phyloP scores from a whole-genome alignment of 2,113 vertebrate genomes.

The Agapornis roseicollis region DNA sequence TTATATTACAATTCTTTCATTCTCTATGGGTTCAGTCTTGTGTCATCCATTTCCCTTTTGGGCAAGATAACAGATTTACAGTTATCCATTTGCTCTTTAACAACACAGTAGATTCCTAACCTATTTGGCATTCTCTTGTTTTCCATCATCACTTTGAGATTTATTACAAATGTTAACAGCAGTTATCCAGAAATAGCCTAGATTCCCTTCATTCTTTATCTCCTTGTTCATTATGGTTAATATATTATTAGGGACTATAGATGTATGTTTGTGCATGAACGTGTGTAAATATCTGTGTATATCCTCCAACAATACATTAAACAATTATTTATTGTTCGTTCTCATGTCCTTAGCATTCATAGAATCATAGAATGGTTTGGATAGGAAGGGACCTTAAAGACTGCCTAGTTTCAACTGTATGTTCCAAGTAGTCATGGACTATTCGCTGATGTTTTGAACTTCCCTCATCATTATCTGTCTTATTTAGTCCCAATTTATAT shows the following conservation, averaged over 20 bases:
- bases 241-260: background rate
- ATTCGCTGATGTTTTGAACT: background rate
- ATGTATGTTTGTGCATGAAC: background rate
- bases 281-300: background rate
- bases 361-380: background rate
- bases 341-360: background rate
- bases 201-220: constrained; percentile 41
- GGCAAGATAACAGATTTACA: constrained; percentile 53
- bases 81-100: constrained; percentile 23
- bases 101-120: background rate
- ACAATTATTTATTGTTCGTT: background rate
- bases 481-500: background rate
- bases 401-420: too few species aligned
- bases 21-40: background rate
- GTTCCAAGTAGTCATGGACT: background rate
- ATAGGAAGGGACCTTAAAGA: background rate
- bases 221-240: constrained; percentile 17
- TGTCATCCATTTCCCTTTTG: background rate
- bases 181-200: constrained; percentile 11
- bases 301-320: background rate
- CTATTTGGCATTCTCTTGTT: constrained; percentile 38
- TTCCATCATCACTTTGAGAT: constrained; percentile 34
- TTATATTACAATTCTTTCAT: background rate
- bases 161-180: constrained; percentile 40
- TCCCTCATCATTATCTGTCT: background rate